Evolutionary conservation across 2,888 invertebrate genomes (phyloP).

Genomic region (Orthosia cruda): DNA sequence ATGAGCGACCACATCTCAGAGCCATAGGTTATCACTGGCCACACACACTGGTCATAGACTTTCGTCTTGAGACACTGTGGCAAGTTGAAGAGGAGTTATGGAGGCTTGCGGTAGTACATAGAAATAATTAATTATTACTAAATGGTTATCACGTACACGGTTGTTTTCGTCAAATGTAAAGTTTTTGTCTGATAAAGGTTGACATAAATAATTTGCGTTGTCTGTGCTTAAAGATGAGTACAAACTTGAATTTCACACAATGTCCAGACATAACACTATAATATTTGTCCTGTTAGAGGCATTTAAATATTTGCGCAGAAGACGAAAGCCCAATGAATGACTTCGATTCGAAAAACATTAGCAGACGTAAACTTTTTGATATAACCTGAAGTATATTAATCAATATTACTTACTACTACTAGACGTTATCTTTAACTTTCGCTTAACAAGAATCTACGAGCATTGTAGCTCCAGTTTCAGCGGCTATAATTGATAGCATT

Average conservation of each 20-base stretch:
- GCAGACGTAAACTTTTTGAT: background rate
- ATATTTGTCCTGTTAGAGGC: background rate
- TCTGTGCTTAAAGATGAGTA: background rate
- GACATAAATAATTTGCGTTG: too few species aligned
- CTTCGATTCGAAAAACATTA: background rate
- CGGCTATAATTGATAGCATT: constrained; percentile 56
- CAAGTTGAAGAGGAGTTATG: too few species aligned
- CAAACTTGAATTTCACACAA: background rate
- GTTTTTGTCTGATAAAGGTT: too few species aligned
- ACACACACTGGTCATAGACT: too few species aligned
- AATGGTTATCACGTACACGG: too few species aligned
- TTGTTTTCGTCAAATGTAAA: too few species aligned
- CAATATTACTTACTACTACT: constrained; percentile 30
- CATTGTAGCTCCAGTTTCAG: constrained; percentile 45
- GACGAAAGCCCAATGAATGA: background rate
- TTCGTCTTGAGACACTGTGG: too few species aligned
- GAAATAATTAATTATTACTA: too few species aligned
- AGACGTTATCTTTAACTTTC: constrained; percentile 48
- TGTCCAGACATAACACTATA: background rate
- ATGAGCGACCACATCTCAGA: too few species aligned
- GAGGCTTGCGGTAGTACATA: too few species aligned
- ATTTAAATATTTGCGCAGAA: background rate
- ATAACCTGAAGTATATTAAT: constrained; percentile 31
- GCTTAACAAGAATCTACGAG: constrained; percentile 41
- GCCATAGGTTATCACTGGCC: too few species aligned